These are phyloP conservation scores for Cephus rjabovi DNA, from an alignment of 2,888 invertebrate genomes.

Conservation along the genomic window DNA sequence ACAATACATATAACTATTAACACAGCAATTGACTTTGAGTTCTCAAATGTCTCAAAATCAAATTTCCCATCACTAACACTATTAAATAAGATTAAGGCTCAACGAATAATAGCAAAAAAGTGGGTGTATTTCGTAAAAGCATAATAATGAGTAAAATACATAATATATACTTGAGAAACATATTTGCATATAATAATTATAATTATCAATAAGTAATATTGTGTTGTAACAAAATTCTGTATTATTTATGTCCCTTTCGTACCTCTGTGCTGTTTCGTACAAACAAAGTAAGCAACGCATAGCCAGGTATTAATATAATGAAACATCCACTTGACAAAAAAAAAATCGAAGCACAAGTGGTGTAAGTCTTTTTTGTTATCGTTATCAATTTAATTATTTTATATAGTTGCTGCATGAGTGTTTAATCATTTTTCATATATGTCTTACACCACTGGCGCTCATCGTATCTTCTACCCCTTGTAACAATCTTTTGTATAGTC, in stretches of 20 bases:
- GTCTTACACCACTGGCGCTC: constrained; percentile 9
- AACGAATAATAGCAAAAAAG: constrained; percentile 49
- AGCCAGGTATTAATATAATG: constrained; percentile 24
- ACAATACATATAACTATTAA: no score
- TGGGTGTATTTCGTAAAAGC: constrained; percentile 54
- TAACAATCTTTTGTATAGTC: no score
- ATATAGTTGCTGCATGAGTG: background rate
- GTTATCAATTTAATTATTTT: background rate
- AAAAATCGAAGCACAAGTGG: constrained; percentile 1
- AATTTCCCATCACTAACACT: no score
- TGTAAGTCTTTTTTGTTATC: constrained; percentile 1
- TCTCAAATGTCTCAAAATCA: no score
- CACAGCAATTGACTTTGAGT: no score
- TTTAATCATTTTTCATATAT: background rate
- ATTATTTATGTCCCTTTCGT: constrained; percentile 30
- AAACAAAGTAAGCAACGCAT: constrained; percentile 35
- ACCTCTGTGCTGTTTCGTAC: constrained; percentile 17
- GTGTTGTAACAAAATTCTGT: constrained; percentile 31
- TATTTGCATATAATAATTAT: constrained; percentile 39
- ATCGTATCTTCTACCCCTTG: background rate
- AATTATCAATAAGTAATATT: constrained; percentile 18
- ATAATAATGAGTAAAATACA: constrained; percentile 46
- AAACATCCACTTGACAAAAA: background rate
- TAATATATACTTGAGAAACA: constrained; percentile 45
- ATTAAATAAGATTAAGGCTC: background rate